Base-by-base conservation (phyloP, 2,888 invertebrate genomes). In the Danaus chrysippus region DNA sequence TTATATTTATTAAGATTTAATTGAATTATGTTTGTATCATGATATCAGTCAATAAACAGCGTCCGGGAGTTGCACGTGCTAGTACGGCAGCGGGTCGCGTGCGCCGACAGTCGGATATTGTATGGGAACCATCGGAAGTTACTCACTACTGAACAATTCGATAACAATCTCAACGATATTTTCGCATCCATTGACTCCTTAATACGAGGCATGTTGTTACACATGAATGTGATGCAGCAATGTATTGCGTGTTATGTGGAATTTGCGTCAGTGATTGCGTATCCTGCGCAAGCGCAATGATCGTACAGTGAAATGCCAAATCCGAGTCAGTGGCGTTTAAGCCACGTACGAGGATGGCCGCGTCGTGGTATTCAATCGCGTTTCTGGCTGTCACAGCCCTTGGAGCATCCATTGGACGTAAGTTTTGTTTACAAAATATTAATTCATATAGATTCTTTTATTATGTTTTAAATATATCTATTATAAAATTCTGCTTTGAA, bases 351-450 rank as follows among this genome's bases (percentile, higher is more conserved):
- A 77, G 69, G 79, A 91, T 91, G 91, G 89, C 82, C 62, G 91
- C 82, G 70, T 81, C 84, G 76, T 85, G 80, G 84, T 80, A 81
- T 73, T 83, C 84, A 10, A 81, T 87, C 71, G 74, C 82, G 34
- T 78, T 82, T 68, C 82, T 91, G 44, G 84, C 83, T 60, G 84
- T 84, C 58, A 84, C 86, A 44, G 87, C 82, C 44, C 82, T 91
- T 63, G 90, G 91, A 59, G 91, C 90, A 62, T 83, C 88, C 12
- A 85, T 91, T 67, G 77, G 83, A 74, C 86, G 90, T 90, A 73
- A 90, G 90, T 90, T 71, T 42, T 59, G 42, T 54, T 46, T 49
- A 17, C 43, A 15, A 13, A 19, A 3, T n/a, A 17, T 6, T 34
- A 5, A 34, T 34, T 34, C 23, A 34, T 34, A 5, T 34, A 34